These are phyloP conservation scores for Electrophaes corylata DNA, from an alignment of 2,888 invertebrate genomes.

Conservation along the genomic window DNA sequence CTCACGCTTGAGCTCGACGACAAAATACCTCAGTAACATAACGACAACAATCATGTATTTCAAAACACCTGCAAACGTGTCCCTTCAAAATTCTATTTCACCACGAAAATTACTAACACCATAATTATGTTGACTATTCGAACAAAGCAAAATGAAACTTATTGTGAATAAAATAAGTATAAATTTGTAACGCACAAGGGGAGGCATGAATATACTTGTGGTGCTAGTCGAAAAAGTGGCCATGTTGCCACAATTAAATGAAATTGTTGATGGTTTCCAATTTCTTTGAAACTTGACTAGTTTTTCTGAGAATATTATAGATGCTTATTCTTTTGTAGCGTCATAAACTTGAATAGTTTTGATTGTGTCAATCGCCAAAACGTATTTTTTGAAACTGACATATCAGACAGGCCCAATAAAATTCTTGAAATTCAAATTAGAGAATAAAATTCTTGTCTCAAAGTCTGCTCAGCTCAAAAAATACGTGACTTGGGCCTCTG, in stretches of 20 bases:
- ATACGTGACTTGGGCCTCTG: no score
- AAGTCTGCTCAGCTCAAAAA: no score
- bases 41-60: slow-evolving; percentile 31
- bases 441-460: no score
- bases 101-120: slow-evolving; percentile 33
- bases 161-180: slow-evolving; percentile 2
- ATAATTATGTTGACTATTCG: slow-evolving; percentile 28
- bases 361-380: no score
- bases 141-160: slow-evolving; percentile 19
- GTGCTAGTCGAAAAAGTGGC: slow-evolving; percentile 5
- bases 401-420: no score
- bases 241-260: background rate
- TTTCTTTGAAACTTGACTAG: no score
- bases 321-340: no score
- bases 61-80: slow-evolving; percentile 39
- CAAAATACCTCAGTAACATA: slow-evolving; percentile 10
- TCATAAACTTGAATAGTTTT: no score
- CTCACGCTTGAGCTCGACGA: background rate
- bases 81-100: slow-evolving; percentile 37
- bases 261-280: background rate
- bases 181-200: background rate
- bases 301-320: no score
- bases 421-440: no score
- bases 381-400: no score
- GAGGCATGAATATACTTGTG: background rate